These are phyloP conservation scores for Scomber japonicus DNA, from an alignment of 2,113 vertebrate species.

Conservation along the genomic window DNA sequence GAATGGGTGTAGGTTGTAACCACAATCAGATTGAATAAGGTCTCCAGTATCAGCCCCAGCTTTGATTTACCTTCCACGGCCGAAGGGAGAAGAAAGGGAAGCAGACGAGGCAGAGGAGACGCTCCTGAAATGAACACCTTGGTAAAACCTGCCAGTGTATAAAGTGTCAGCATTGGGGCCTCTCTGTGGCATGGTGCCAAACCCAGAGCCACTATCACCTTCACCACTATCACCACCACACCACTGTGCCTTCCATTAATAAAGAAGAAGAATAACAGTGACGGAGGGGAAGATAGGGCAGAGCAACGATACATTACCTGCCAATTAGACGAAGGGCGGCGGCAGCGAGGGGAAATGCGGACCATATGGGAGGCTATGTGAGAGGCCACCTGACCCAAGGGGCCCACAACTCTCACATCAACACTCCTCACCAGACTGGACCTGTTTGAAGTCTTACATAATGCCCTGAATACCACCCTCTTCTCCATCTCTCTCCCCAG, in stretches of 20 bases:
- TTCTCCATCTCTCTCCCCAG: conserved; percentile 39
- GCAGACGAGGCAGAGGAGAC: conserved; percentile 62
- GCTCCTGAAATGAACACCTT: conserved; percentile 87
- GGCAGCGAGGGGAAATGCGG: conserved; percentile 67
- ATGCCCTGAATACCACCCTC: conserved; percentile 66
- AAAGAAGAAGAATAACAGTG: conserved; percentile 69
- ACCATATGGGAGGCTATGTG: conserved; percentile 83
- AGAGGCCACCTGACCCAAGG: conserved; percentile 81
- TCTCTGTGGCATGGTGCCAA: conserved; percentile 78
- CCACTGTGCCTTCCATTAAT: conserved; percentile 71
- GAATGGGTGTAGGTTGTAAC: conserved; percentile 51
- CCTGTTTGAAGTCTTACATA: conserved; percentile 82
- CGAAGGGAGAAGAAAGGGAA: conserved; percentile 58
- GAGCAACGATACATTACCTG: conserved; percentile 83
- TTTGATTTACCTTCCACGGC: conserved; percentile 80
- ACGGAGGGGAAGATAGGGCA: conserved; percentile 53
- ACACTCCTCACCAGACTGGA: conserved; percentile 71
- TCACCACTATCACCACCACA: conserved; percentile 37
- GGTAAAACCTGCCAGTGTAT: conserved; percentile 84
- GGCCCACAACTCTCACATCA: conserved; percentile 78
- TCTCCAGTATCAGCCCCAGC: conserved; percentile 72
- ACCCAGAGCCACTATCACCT: conserved; percentile 61
- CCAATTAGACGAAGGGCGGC: conserved; percentile 77
- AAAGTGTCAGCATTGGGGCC: conserved; percentile 82
- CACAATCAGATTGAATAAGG: conserved; percentile 66